Evolutionary conservation across 30 jellyfish, hydroid and myxozoan genomes (phyloP).

Genomic region (Chrysaora quinquecirrha): DNA sequence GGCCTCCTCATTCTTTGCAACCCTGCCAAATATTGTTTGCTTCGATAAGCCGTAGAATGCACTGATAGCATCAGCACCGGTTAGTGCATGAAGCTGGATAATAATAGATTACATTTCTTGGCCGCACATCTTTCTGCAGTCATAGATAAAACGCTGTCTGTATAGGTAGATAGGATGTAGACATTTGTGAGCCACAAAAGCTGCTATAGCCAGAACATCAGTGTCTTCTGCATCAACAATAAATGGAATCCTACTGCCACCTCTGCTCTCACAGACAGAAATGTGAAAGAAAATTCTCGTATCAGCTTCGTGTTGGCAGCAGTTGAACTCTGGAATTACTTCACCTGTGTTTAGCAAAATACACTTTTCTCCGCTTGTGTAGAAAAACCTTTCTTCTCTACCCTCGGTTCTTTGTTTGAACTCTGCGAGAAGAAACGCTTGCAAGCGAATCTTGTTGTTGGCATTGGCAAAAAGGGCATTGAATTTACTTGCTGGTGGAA

Average conservation of each 20-base stretch:
- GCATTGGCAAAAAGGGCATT: slow-evolving; percentile 3
- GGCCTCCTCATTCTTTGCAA: not conserved
- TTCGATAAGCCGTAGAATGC: not conserved
- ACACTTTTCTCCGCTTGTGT: not conserved
- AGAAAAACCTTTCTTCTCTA: not conserved
- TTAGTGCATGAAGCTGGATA: slow-evolving; percentile 1
- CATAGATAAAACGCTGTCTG: not conserved
- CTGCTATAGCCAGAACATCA: not conserved
- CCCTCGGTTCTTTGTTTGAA: not conserved
- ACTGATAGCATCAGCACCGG: slow-evolving; percentile 3
- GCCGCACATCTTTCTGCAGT: slow-evolving; percentile 1
- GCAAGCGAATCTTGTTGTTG: slow-evolving; percentile 14
- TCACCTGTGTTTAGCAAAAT: not conserved
- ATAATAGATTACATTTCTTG: not conserved
- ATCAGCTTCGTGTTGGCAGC: slow-evolving; percentile 1
- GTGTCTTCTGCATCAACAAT: not conserved
- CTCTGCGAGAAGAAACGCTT: slow-evolving; percentile 5
- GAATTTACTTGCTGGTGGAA: not conserved
- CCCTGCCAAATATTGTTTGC: slow-evolving; percentile 1
- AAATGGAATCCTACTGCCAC: not conserved
- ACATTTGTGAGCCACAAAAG: not conserved
- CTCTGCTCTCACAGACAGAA: slow-evolving; percentile 5
- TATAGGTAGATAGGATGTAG: not conserved
- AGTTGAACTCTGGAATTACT: not conserved
- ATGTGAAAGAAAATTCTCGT: not conserved